These are phyloP conservation scores for Syncerus caffer DNA, from an alignment of 2,797 vertebrate genomes.

Conservation along the genomic window DNA sequence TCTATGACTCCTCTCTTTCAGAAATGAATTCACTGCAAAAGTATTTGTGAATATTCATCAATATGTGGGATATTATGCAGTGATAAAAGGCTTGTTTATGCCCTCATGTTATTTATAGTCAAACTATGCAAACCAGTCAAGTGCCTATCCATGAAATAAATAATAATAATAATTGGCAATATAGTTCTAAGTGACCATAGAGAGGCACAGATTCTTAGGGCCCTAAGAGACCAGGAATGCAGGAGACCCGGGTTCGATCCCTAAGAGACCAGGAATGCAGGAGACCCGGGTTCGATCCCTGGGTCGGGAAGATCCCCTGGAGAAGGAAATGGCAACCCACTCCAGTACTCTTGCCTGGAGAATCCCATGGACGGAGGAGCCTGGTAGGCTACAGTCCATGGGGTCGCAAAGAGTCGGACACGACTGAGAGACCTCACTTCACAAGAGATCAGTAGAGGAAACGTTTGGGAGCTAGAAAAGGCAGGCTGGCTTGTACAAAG, in stretches of 20 bases:
- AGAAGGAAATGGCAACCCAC: too few species aligned
- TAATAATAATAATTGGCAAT: neutral
- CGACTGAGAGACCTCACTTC: too few species aligned
- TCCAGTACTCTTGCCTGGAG: too few species aligned
- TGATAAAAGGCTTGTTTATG: neutral
- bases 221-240: neutral
- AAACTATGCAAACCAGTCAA: neutral
- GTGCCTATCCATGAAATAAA: slow-evolving; percentile 25
- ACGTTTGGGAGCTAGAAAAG: neutral
- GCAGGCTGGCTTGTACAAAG: neutral
- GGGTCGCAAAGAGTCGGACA: too few species aligned
- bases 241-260: too few species aligned
- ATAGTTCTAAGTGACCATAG: neutral
- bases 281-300: too few species aligned
- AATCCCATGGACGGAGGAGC: too few species aligned
- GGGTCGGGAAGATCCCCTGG: too few species aligned
- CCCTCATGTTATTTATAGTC: neutral
- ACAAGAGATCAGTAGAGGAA: neutral
- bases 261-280: neutral
- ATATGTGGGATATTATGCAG: neutral
- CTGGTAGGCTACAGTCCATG: too few species aligned
- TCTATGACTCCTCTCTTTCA: neutral
- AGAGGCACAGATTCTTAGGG: neutral
- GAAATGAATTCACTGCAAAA: slow-evolving; percentile 1
- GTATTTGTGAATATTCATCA: slow-evolving; percentile 44